Base-by-base conservation (phyloP, 2,797 vertebrate species). In the Scarus forsteni region DNA sequence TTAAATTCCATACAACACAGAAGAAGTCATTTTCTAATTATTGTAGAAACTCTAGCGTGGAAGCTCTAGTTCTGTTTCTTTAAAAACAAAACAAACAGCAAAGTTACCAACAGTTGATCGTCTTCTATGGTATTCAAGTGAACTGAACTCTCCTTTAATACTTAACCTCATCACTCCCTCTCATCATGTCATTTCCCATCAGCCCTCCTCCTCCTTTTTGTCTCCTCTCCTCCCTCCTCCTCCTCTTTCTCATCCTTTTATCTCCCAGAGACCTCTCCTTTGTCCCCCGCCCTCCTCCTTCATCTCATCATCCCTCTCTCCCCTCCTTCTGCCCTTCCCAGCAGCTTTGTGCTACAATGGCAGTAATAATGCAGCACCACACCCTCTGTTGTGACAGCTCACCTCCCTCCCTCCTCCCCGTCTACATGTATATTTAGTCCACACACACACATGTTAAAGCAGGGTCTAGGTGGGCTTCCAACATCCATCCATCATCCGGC, bases 401-500 rank as follows among this genome's bases (percentile, higher is more conserved):
- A 75, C 75, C 64, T 76, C 58, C 34, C 52, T 16, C 50, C 15
- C 18, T 42, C 18, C 16, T 35, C 12, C 51, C 3, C 43, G 58
- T 66, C 45, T 39, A 60, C n/a, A 54, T 66, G 36, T 73, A 71
- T 67, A 66, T 75, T 66, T 60, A 65, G 60, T 66, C 16, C 36
- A 51, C 27, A 52, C 55, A 60, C 71, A 75, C 50, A 68, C 50
- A 66, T 45, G 53, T 60, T 70, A 59, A 54, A 38, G 44, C 34
- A 58, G 16, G 60, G 66, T 34, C 10, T 9, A 49, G 69, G 66
- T 73, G 63, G 68, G 64, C 60, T 48, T 59, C 55, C 70, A 76
- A 43, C 72, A 73, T 72, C 82, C 85, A 88, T 91, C 85, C 74
- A 87, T 91, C 89, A 80, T 74, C 70, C 66, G 60, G 79, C 73